phyloP scores from a whole-genome alignment of 2,113 vertebrate species.

The Copsychus sechellarum region DNA sequence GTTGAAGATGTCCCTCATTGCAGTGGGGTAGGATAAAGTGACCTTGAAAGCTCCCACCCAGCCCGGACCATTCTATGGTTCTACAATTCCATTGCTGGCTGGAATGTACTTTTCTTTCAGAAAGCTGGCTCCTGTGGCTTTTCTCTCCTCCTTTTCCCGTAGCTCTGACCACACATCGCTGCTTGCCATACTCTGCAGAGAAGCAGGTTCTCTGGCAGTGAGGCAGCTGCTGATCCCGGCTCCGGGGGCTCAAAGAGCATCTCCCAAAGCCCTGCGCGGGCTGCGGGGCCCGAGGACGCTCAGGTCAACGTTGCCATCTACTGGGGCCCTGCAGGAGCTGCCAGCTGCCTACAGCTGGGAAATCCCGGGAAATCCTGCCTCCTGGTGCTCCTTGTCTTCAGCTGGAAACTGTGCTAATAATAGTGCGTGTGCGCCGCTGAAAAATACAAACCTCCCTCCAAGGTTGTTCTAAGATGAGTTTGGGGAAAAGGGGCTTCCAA shows the following conservation, averaged over 20 bases:
- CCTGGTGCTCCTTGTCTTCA: accelerated
- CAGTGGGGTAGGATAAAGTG: background rate
- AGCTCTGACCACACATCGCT: accelerated
- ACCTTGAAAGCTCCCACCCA: background rate
- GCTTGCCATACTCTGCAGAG: background rate
- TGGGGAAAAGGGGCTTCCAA: background rate
- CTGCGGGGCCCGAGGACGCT: background rate
- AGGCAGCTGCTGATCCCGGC: background rate
- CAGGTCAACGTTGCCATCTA: slow-evolving; percentile 47
- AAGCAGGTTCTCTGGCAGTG: accelerated
- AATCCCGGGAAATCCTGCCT: background rate
- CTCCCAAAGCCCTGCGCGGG: accelerated
- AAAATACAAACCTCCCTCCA: too few relatives aligned
- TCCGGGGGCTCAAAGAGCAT: accelerated
- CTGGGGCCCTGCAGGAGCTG: background rate
- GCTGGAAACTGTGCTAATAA: accelerated
- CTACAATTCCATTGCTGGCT: background rate
- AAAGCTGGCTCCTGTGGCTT: background rate
- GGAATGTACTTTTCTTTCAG: background rate
- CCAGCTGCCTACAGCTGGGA: background rate
- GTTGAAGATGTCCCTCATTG: background rate
- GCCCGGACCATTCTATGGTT: too few relatives aligned
- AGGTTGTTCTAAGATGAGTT: background rate
- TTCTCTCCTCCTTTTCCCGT: background rate
- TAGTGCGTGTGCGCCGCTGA: accelerated